phyloP scores from a whole-genome alignment of 2,888 invertebrate genomes.

The Limnephilus rhombicus region DNA sequence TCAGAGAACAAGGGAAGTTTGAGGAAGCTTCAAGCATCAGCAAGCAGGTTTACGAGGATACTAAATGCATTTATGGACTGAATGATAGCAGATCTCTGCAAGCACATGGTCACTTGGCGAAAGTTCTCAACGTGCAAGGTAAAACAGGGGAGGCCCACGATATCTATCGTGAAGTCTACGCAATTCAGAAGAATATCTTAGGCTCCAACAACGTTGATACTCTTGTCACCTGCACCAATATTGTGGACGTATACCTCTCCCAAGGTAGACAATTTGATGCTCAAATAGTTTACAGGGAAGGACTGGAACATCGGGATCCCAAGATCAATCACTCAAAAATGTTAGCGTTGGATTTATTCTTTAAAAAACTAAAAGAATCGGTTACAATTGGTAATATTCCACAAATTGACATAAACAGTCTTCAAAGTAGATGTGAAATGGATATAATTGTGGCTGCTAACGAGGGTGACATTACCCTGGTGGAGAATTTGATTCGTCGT shows the following conservation, averaged over 20 bases:
- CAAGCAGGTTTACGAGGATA: background rate
- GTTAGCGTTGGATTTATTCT: background rate
- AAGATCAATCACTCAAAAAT: background rate
- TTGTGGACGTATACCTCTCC: background rate
- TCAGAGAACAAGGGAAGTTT: background rate
- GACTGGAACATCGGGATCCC: background rate
- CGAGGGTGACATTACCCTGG: background rate
- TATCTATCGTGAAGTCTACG: background rate
- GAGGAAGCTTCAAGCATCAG: background rate
- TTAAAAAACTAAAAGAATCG: background rate
- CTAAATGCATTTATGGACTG: background rate
- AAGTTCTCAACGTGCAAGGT: background rate
- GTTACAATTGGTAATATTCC: background rate
- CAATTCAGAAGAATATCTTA: slow-evolving; percentile 24
- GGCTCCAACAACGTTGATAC: slow-evolving; percentile 9
- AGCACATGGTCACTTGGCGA: background rate
- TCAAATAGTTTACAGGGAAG: background rate
- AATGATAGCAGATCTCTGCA: background rate
- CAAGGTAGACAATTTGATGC: background rate
- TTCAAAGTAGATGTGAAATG: background rate
- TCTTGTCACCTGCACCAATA: background rate
- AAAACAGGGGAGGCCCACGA: slow-evolving; percentile 2
- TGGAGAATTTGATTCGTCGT: background rate
- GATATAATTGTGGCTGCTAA: background rate
- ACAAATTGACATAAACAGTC: background rate